Evolutionary conservation across 2,888 invertebrate species (phyloP), one percentile per base, ranked within the genome.

Genomic region (Acanthosepion esculentum): DNA sequence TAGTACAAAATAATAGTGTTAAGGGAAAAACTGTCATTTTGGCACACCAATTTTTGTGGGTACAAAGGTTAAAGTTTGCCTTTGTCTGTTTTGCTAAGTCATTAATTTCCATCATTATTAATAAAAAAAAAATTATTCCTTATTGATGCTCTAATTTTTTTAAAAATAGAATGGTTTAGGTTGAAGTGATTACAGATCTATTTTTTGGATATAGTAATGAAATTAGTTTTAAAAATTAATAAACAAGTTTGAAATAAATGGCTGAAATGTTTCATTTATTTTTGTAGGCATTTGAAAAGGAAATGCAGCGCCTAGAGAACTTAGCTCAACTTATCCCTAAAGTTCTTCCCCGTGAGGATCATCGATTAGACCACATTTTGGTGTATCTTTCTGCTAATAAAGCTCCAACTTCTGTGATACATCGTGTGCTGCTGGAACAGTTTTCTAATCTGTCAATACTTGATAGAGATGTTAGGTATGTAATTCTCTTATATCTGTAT

Each of bases 381-480:
- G 95, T 97, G 23, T 97, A 97, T 95, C 95, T 97, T 91, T 95
- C 96, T 91, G 95, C 95, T 92, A 96, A 96, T 94, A 95, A 95
- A 7, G 95, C 95, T 18, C 92, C 95, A 91, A 94, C 95, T 12
- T 94, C 95, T 23, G 95, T 96, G 41, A 94, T 96, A 29, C 95
- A 95, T 23, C 94, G 96, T 93, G 94, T 96, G 12, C 95, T 97
- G 78, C 95, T 97, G 93, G 97, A 97, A 95, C 97, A 97, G 96
- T 97, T 97, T 95, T 95, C 97, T n/a, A 95, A 96, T 94, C 95
- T 96, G 95, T 95, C 95, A 48, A 94, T 95, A 48, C 95, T 96
- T 59, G 96, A 97, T 94, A 94, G 95, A 41, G 95, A 96, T 94
- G 95, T 96, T 94, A 96, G 95, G 97, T 97, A 94, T 95, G 96